phyloP scores from a whole-genome alignment of 1,140 invertebrate species.

The Coenobita brevimanus region DNA sequence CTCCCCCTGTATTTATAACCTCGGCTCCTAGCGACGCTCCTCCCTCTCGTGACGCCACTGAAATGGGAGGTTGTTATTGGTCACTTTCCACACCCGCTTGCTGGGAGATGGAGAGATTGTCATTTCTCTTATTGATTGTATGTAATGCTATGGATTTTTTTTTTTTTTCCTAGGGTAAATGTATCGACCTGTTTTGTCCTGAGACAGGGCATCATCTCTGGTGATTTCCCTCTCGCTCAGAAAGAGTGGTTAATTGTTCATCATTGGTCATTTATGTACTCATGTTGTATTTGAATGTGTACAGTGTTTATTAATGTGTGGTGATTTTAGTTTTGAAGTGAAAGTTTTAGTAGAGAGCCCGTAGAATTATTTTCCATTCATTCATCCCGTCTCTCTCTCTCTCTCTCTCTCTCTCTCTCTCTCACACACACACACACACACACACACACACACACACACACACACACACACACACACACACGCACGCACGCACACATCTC shows the following conservation, averaged over 20 bases:
- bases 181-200: not conserved
- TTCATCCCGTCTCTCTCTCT: not conserved
- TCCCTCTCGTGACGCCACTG: slow-evolving; percentile 51
- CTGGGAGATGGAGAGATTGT: slow-evolving; percentile 7
- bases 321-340: too few relatives aligned
- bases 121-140: slow-evolving; percentile 42
- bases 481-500: not conserved
- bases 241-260: too few relatives aligned
- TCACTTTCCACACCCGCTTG: not conserved
- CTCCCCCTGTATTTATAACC: slow-evolving; percentile 42
- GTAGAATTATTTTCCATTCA: too few relatives aligned
- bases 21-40: slow-evolving; percentile 23
- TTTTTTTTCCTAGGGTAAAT: not conserved
- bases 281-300: not conserved
- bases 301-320: too few relatives aligned
- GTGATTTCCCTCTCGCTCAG: too few relatives aligned
- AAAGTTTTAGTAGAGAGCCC: too few relatives aligned
- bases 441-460: not conserved
- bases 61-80: slow-evolving; percentile 55
- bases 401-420: slow-evolving; percentile 2
- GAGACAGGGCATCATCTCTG: too few relatives aligned
- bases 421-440: not conserved
- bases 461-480: not conserved
- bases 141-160: not conserved
- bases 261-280: not conserved